Evolutionary conservation across 2,797 vertebrate species (phyloP), one percentile per base, ranked within the genome.

Genomic region (Rhinatrema bivittatum): DNA sequence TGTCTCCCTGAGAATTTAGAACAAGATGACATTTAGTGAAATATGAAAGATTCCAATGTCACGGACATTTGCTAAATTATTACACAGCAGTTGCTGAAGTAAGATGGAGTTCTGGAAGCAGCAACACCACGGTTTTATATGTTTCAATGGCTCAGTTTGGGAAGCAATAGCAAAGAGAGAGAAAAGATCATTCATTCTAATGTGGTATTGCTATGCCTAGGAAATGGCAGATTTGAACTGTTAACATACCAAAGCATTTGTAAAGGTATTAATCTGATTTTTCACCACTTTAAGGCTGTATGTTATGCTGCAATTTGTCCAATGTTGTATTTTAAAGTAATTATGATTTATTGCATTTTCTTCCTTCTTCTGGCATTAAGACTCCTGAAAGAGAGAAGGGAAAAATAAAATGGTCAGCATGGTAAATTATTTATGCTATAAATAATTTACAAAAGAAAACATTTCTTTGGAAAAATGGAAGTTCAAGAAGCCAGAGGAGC

Each of bases 1-100:
- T 65, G 57, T 57, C 47, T 70, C 42, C 52, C 39, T 58, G 40
- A 56, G 39, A 72, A 46, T 29, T 27, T 58, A 4, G 39, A 41
- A 24, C 36, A 41, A 56, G 46, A 63, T 70, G 46, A 64, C 57
- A 60, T 62, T 62, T 57, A 60, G 29, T 50, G 52, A 77, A 76
- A 72, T 64, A 69, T 72, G 67, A 69, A 46, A 53, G n/a, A 26
- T 45, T 38, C n/a, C n/a, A n/a, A n/a, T 44, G 3, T n/a, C 15
- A 12, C 47, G 16, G 15, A 33, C 12, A 50, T 30, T 35, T 36
- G 46, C 31, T 56, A 9, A 9, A 7, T 43, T 4, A 24, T 46
- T 53, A 35, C 15, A 32, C 7, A n/a, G 4, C 33, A 46, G 25
- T 25, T 20, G 5, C 8, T 44, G 58, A 29, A 3, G 40, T n/a